Evolutionary conservation across 2,888 invertebrate species (phyloP), one percentile per base, ranked within the genome.

Genomic region (Meta bourneti): DNA sequence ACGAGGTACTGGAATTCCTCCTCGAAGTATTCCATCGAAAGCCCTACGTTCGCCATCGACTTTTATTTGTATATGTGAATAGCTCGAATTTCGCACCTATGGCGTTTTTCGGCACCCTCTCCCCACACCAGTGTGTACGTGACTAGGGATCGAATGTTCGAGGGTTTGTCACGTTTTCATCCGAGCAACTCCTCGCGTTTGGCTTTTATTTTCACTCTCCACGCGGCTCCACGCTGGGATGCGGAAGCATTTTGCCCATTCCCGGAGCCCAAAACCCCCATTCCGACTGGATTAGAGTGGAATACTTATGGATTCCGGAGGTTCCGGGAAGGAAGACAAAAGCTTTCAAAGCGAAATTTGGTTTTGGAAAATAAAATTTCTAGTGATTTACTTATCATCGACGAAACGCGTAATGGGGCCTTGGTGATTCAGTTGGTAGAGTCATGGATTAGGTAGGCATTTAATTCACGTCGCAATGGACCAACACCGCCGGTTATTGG

Each of bases 11-110:
- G 61, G 16, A 61, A 61, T 61, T 61, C 61, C 61, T 0, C 61
- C 11, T 9, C 61, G 61, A 61, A 61, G 61, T 61, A 61, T 61
- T 61, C 61, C 61, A 61, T 61, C 61, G 13, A 5, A 61, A 16
- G 61, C 61, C 11, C 61, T 16, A 16, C 61, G 13, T 16, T 16
- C 61, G 61, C 61, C 6, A 61, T 61, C 61, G 11, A 61, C 61
- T 61, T 61, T 61, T 16, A 61, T 61, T 79, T 34, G 20, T 19
- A 1, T 48, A 20, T 34, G 34, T 34, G 79, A 79, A 79, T 79
- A 34, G 79, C 13, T 79, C 79, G 61, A 79, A 79, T 79, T 79
- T 79, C 79, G 79, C 34, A 61, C 48, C 69, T 16, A 61, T 61
- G 79, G 19, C 19, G 19, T 79, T 61, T 13, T 20, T 6, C 51